These are phyloP conservation scores for Meles meles DNA, from an alignment of 2,113 vertebrate genomes.

Conservation along the genomic window DNA sequence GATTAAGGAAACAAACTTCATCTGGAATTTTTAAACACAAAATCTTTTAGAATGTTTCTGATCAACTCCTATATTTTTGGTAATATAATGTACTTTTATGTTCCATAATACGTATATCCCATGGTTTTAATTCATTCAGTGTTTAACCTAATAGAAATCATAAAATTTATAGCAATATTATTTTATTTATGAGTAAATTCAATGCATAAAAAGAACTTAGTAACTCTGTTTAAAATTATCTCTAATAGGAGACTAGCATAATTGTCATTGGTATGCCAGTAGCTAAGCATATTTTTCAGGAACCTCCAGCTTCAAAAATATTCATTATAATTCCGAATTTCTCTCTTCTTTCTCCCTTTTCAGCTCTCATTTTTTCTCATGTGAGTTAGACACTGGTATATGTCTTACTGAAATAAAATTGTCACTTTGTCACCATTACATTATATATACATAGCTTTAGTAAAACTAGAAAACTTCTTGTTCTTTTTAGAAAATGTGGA, in stretches of 20 bases:
- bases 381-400: background rate
- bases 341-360: background rate
- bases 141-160: background rate
- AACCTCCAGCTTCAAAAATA: background rate
- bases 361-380: background rate
- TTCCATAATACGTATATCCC: background rate
- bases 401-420: background rate
- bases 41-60: background rate
- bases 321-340: background rate
- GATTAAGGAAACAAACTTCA: background rate
- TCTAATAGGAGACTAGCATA: background rate
- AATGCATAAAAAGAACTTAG: background rate
- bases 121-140: background rate
- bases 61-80: background rate
- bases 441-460: background rate
- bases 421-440: background rate
- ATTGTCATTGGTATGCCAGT: background rate
- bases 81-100: background rate
- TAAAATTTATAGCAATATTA: background rate
- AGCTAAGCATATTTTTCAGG: background rate
- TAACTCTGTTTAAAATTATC: background rate
- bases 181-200: background rate
- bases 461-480: background rate
- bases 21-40: background rate
- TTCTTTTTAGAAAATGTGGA: background rate